These are phyloP conservation scores for Dorcus hopei DNA, from an alignment of 2,888 invertebrate species.

Conservation along the genomic window DNA sequence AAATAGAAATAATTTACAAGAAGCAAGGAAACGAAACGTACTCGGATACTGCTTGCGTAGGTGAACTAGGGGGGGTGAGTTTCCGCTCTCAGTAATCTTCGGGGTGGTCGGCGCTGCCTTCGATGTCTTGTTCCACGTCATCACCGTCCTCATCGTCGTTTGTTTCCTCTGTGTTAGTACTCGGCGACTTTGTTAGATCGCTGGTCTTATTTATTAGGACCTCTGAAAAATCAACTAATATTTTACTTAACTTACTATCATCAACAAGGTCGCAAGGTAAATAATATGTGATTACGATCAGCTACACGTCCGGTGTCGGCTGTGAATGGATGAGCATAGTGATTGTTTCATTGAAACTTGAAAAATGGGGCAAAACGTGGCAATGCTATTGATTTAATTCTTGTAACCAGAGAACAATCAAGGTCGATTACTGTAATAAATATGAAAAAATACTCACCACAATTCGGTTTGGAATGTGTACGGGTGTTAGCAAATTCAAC, in stretches of 20 bases:
- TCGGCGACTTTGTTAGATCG: slow-evolving; percentile 24
- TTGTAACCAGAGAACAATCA: no score
- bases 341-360: no score
- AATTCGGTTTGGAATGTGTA: slow-evolving; percentile 75
- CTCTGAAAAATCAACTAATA: slow-evolving; percentile 30
- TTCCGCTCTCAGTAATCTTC: slow-evolving; percentile 62
- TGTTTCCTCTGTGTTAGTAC: slow-evolving; percentile 53
- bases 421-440: no score
- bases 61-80: neutral
- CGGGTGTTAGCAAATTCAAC: slow-evolving; percentile 83
- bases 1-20: slow-evolving; percentile 12
- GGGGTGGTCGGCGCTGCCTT: slow-evolving; percentile 75
- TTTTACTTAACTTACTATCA: neutral
- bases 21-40: slow-evolving; percentile 8
- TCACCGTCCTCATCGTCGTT: slow-evolving; percentile 72
- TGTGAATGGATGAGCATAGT: no score
- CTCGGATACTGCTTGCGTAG: slow-evolving; percentile 9
- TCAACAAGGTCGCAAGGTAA: no score
- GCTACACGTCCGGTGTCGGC: neutral
- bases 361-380: no score
- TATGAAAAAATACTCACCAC: slow-evolving; percentile 58
- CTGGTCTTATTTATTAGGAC: slow-evolving; percentile 33
- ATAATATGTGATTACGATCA: neutral
- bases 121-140: slow-evolving; percentile 65
- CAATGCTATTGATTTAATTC: no score